A percentile compares a stretch with the other conserved stretches of the same genome.
Evolutionary conservation across 1,140 invertebrate genomes (phyloP).

Genomic region (Papilio helenus): DNA sequence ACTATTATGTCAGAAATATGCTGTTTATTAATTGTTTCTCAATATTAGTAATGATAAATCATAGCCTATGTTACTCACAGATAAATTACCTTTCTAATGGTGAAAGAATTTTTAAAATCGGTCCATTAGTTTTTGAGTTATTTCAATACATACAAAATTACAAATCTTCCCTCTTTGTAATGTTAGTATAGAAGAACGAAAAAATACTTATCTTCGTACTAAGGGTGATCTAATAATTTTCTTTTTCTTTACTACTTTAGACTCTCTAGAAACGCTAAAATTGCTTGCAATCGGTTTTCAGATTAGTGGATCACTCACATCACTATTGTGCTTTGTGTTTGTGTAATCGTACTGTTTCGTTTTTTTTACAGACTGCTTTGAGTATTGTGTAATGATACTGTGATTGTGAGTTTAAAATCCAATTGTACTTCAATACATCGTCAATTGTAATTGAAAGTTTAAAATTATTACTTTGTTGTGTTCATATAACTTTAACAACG

Average conservation of each 20-base stretch:
- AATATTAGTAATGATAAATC: too few relatives aligned
- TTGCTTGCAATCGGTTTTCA: background rate
- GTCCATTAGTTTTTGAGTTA: too few relatives aligned
- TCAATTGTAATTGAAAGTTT: background rate
- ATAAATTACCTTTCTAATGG: too few relatives aligned
- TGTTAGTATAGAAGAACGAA: too few relatives aligned
- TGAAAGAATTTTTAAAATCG: too few relatives aligned
- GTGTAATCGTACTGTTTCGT: conserved; percentile 4
- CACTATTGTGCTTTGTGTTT: conserved; percentile 7
- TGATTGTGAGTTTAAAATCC: conserved; percentile 6
- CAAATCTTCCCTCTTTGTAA: too few relatives aligned
- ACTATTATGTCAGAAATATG: too few relatives aligned
- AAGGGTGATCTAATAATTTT: background rate
- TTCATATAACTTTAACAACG: conserved; percentile 47
- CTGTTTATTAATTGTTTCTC: too few relatives aligned
- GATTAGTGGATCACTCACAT: background rate
- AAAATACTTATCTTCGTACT: background rate
- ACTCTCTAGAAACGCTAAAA: background rate
- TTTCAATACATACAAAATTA: too few relatives aligned
- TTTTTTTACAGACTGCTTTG: background rate
- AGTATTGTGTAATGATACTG: conserved; percentile 26
- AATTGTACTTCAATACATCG: conserved; percentile 3
- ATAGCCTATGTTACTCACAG: too few relatives aligned
- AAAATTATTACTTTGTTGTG: conserved; percentile 16
- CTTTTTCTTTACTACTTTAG: background rate